These are phyloP conservation scores for Pegea sp. DNA, from an alignment of 23 tunicate species.

Conservation along the genomic window DNA sequence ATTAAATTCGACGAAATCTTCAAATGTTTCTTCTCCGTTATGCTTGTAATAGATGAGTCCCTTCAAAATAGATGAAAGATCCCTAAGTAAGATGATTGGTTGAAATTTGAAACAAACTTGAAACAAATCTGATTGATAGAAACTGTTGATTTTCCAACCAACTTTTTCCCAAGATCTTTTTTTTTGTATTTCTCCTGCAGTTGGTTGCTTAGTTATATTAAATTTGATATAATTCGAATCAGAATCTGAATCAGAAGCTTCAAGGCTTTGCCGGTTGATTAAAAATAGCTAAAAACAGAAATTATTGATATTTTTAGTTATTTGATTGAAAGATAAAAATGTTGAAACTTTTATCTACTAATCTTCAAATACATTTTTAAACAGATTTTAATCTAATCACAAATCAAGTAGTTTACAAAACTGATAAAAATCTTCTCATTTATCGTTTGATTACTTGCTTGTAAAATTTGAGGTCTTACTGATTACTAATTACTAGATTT, in stretches of 20 bases:
- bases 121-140: slow-evolving; percentile 54
- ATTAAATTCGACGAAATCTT: slow-evolving; percentile 64
- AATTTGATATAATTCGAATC: slow-evolving; percentile 38
- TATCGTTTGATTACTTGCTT: too few species aligned
- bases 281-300: slow-evolving; percentile 18
- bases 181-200: slow-evolving; percentile 56
- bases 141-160: slow-evolving; percentile 47
- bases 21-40: slow-evolving; percentile 51
- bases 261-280: slow-evolving; percentile 63
- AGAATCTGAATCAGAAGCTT: slow-evolving; percentile 73
- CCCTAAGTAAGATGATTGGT: too few species aligned
- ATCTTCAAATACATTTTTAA: too few species aligned
- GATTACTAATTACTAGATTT: too few species aligned
- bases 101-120: slow-evolving; percentile 11
- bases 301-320: not conserved
- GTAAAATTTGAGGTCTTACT: too few species aligned
- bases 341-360: not conserved
- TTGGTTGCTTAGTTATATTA: slow-evolving; percentile 75
- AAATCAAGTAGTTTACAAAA: too few species aligned
- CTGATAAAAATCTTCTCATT: too few species aligned
- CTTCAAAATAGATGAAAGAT: slow-evolving; percentile 12
- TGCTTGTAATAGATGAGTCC: slow-evolving; percentile 78
- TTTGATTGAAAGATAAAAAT: not conserved
- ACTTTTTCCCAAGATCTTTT: slow-evolving; percentile 42
- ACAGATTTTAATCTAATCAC: too few species aligned